Conservation (phyloP, 2,797 vertebrate species). For the Uromys caudimaculatus region DNA sequence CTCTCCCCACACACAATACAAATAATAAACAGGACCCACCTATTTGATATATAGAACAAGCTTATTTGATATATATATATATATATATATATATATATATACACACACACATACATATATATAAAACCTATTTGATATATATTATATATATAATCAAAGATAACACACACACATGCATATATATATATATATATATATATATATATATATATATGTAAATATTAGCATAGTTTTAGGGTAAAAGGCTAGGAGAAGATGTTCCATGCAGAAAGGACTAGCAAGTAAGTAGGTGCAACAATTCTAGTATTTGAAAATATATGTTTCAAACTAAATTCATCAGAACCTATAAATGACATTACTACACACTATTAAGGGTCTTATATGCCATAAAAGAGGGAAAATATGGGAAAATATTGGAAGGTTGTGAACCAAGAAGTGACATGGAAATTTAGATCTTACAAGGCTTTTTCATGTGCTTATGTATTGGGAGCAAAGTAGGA, state of each 20-base stretch:
- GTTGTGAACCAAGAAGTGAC: not conserved
- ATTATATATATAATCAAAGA: too few relatives aligned
- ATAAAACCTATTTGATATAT: too few relatives aligned
- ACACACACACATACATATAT: not conserved
- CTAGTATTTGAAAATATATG: not conserved
- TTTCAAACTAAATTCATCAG: not conserved
- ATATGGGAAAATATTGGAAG: not conserved
- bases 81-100: not conserved
- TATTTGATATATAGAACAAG: not conserved
- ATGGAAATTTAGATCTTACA: not conserved
- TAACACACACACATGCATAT: too few relatives aligned
- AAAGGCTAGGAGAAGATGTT: not conserved
- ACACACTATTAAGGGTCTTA: not conserved
- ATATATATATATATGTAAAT: not conserved
- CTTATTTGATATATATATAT: not conserved
- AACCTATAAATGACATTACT: not conserved
- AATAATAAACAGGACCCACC: not conserved
- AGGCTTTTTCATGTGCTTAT: not conserved
- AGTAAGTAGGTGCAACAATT: not conserved
- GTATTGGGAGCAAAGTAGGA: not conserved
- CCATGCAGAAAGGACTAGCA: not conserved
- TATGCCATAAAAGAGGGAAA: not conserved
- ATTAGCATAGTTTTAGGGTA: not conserved
- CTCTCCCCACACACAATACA: not conserved
- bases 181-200: too few relatives aligned